Base-by-base conservation (phyloP, 2,797 vertebrate species). In the Strix occidentalis region DNA sequence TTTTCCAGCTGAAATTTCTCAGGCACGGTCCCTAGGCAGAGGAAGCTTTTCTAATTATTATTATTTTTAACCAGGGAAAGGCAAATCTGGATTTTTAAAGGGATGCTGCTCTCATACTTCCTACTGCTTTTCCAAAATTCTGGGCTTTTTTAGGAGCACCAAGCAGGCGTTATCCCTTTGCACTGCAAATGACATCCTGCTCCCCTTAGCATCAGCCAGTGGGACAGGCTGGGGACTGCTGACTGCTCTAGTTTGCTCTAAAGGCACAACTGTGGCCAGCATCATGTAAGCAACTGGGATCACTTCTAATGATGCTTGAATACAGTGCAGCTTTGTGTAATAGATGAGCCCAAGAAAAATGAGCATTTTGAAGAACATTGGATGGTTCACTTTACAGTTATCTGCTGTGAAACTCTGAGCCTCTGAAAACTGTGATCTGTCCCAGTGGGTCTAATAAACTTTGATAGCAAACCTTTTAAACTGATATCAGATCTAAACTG, bases 391-490 rank as follows among this genome's bases (percentile, higher is more conserved):
- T 95, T 94, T 95, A 86, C 85, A 84, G 90, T 96, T 96, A 95
- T 95, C 93, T 96, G 71, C 90, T 3, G 18, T 93, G 93, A 94
- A 96, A 95, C 88, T 69, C 4, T 57, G 77, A 96, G 93, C 81
- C 92, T 85, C 90, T 95, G 95, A 87, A 95, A 87, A 94, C 78
- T 37, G 48, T 91, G 88, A 94, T 95, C 88, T 80, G 78, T 96
- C 93, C 96, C 96, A 93, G 71, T 75, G 93, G 90, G 81, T 96
- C 86, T 78, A 95, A 95, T 95, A 92, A 96, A 94, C 84, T 90
- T 92, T 69, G 96, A 96, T 95, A 95, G 86, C 50, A 89, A 93
- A 90, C 81, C 95, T 95, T 96, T 96, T 92, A 96, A 90, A 93
- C 80, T 13, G 81, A 54, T 96, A 97, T 94, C 94, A 95, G 96